phyloP scores from a whole-genome alignment of 2,888 invertebrate genomes.

The Sabatieria punctata region DNA sequence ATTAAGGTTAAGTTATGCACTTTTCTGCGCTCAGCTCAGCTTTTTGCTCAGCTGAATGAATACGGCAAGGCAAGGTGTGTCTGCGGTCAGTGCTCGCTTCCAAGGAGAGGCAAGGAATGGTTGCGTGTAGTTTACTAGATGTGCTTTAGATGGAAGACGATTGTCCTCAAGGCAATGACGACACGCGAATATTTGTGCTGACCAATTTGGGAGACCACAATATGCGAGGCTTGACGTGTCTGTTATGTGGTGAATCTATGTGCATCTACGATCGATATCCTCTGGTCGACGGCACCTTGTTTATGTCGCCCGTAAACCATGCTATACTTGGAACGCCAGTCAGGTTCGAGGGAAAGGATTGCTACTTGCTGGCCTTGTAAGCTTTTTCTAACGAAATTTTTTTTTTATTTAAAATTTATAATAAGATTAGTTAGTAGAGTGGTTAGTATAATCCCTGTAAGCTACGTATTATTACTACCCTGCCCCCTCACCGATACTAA shows the following conservation, averaged over 20 bases:
- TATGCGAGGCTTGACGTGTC: slow-evolving; percentile 58
- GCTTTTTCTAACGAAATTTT: no score
- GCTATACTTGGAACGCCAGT: slow-evolving; percentile 56
- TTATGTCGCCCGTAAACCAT: slow-evolving; percentile 82
- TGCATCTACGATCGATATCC: slow-evolving; percentile 92
- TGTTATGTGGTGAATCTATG: slow-evolving; percentile 56
- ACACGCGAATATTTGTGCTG: slow-evolving; percentile 83
- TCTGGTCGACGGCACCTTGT: slow-evolving; percentile 90
- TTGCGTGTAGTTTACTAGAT: not conserved
- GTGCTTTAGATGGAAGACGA: slow-evolving; percentile 75
- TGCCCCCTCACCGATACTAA: no score
- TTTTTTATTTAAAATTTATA: no score
- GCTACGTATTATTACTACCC: no score
- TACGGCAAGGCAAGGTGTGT: not conserved
- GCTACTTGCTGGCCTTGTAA: slow-evolving; percentile 66
- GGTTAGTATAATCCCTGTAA: no score
- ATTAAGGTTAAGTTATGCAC: slow-evolving; percentile 55
- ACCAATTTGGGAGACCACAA: slow-evolving; percentile 81
- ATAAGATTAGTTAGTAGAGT: no score
- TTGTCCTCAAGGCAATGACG: slow-evolving; percentile 93
- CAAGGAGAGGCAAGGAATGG: slow-evolving; percentile 35
- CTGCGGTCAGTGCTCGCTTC: slow-evolving; percentile 14
- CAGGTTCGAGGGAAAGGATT: slow-evolving; percentile 70
- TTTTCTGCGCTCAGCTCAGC: not conserved
- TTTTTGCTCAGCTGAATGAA: no score